phyloP scores from a whole-genome alignment of 2,113 vertebrate genomes.

The Stigmatopora argus region DNA sequence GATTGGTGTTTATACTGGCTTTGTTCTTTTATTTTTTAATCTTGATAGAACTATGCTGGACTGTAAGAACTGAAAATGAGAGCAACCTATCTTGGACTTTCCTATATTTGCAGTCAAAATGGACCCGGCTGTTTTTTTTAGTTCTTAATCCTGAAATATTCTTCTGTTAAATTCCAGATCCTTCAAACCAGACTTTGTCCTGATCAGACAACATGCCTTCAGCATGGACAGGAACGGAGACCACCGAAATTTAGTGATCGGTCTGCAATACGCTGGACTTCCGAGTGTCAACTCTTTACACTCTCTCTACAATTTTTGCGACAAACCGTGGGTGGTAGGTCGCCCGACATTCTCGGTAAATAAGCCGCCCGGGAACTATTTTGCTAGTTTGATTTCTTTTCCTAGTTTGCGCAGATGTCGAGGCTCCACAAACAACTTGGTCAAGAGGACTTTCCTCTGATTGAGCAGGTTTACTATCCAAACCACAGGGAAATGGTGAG shows the following conservation, averaged over 20 bases:
- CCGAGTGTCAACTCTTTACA: slow-evolving; percentile 84
- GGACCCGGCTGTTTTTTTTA: not conserved
- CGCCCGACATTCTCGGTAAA: not conserved
- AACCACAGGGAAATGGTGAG: slow-evolving; percentile 93
- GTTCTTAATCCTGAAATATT: slow-evolving; percentile 25
- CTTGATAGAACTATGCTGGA: not conserved
- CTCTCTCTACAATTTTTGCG: slow-evolving; percentile 90
- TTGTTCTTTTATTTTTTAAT: not conserved
- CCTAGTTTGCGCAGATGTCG: slow-evolving; percentile 86
- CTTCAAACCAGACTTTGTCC: slow-evolving; percentile 85
- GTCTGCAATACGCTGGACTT: slow-evolving; percentile 84
- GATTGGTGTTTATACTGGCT: not conserved
- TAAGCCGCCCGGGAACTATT: not conserved
- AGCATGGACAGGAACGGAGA: slow-evolving; percentile 89
- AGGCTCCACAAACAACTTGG: slow-evolving; percentile 80
- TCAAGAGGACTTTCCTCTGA: slow-evolving; percentile 83
- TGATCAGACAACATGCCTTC: slow-evolving; percentile 85
- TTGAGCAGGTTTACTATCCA: slow-evolving; percentile 87
- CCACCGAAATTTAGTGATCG: slow-evolving; percentile 84
- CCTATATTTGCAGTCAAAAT: not conserved
- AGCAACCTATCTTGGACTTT: not conserved
- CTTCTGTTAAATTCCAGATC: slow-evolving; percentile 65
- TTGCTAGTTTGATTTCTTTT: slow-evolving; percentile 5
- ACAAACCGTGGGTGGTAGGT: slow-evolving; percentile 91
- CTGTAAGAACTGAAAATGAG: not conserved